Evolutionary conservation across 1,140 invertebrate species (phyloP).

Genomic region (Argopecten irradians): DNA sequence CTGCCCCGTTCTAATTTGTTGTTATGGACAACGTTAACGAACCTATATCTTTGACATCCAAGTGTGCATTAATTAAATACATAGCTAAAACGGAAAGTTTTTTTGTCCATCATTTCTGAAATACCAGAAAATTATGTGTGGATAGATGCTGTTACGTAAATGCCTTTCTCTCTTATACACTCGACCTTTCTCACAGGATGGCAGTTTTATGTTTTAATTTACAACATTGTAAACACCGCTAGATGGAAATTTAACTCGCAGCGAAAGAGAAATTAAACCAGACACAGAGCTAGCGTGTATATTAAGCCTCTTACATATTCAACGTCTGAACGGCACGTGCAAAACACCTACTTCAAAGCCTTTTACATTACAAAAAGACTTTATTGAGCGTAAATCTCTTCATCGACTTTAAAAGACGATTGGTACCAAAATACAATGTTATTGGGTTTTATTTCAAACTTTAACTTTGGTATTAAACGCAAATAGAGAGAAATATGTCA

Average conservation of each 20-base stretch:
- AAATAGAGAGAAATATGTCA: not conserved
- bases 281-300: not conserved
- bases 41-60: not conserved
- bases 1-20: not conserved
- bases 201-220: constrained; percentile 19
- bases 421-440: no score
- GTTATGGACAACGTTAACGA: not conserved
- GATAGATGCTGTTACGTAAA: not conserved
- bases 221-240: not conserved
- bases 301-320: not conserved
- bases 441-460: no score
- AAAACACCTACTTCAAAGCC: not conserved
- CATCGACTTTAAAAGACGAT: no score
- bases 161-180: not conserved
- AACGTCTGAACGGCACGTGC: not conserved
- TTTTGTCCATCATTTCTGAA: not conserved
- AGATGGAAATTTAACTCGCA: not conserved
- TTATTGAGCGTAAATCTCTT: not conserved
- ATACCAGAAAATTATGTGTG: constrained; percentile 9
- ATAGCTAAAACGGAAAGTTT: not conserved
- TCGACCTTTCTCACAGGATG: not conserved
- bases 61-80: not conserved
- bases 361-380: not conserved
- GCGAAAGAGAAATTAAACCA: not conserved
- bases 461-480: no score